A percentile compares a stretch with the other conserved stretches of the same genome.
Evolutionary conservation across 2,888 invertebrate genomes (phyloP).

Genomic region (Vannuccia rotundouncinata): DNA sequence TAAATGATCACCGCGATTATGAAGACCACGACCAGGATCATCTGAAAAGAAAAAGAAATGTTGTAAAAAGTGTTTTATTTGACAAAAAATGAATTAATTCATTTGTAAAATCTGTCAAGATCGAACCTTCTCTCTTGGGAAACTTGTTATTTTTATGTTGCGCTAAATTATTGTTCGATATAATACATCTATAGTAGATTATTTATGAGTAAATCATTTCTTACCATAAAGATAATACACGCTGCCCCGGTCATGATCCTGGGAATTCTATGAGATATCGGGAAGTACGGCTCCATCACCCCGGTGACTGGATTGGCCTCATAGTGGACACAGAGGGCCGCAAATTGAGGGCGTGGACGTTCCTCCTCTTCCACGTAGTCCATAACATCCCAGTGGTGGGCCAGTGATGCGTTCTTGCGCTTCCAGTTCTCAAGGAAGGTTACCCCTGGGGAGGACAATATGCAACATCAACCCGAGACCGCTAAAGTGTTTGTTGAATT

Average conservation of each 20-base stretch:
- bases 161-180: too few relatives aligned
- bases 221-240: constrained; percentile 60
- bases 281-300: constrained; percentile 60
- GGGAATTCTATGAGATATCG: constrained; percentile 57
- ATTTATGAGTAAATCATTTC: too few relatives aligned
- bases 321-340: constrained; percentile 58
- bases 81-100: too few relatives aligned
- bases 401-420: constrained; percentile 60
- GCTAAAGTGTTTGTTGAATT: too few relatives aligned
- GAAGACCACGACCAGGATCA: constrained; percentile 60
- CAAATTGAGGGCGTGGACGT: constrained; percentile 61
- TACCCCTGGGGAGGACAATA: too few relatives aligned
- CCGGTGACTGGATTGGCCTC: constrained; percentile 62
- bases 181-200: too few relatives aligned
- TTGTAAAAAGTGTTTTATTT: too few relatives aligned
- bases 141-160: too few relatives aligned
- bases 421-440: constrained; percentile 63
- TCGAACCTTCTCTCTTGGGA: too few relatives aligned
- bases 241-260: constrained; percentile 60
- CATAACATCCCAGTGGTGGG: constrained; percentile 62
- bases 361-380: constrained; percentile 61
- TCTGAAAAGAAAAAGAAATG: constrained; percentile 52
- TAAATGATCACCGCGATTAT: constrained; percentile 62
- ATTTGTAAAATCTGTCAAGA: too few relatives aligned
- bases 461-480: too few relatives aligned